Evolutionary conservation across 1,140 invertebrate species (phyloP).

Genomic region (Bombyx mandarina): DNA sequence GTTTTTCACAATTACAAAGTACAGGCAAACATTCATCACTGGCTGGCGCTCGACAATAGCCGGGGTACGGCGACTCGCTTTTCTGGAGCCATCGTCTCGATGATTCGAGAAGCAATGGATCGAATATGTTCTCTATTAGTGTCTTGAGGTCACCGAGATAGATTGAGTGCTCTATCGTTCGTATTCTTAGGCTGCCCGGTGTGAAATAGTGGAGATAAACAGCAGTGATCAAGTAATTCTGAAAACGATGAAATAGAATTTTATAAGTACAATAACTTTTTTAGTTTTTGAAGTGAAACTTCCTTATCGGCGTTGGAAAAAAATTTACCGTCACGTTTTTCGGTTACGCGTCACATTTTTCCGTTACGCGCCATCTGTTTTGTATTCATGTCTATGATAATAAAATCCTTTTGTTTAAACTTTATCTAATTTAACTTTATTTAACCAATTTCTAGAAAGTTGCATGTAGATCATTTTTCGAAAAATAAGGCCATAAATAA

Average conservation of each 20-base stretch:
- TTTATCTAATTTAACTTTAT: too few species aligned
- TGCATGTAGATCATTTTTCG: too few species aligned
- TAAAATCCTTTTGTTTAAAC: too few species aligned
- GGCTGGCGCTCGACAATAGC: conserved; percentile 52
- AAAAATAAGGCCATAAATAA: too few species aligned
- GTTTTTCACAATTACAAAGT: conserved; percentile 48
- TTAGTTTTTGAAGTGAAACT: too few species aligned
- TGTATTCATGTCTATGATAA: too few species aligned
- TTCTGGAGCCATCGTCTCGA: conserved; percentile 42
- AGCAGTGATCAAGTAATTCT: conserved; percentile 30
- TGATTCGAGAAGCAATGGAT: conserved; percentile 4
- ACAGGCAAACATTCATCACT: conserved; percentile 30
- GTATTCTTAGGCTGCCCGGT: conserved; percentile 29
- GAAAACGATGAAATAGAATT: conserved; percentile 11
- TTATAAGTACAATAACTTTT: too few species aligned
- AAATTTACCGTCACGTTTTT: too few species aligned
- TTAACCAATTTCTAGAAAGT: too few species aligned
- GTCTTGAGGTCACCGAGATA: conserved; percentile 10
- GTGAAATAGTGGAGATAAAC: conserved; percentile 36
- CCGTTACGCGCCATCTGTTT: too few species aligned
- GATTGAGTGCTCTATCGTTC: conserved; percentile 17
- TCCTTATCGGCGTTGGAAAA: too few species aligned
- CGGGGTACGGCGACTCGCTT: conserved; percentile 47
- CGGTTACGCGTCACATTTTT: too few species aligned
- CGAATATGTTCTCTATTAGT: conserved; percentile 7